These are phyloP conservation scores for Mystacornis crossleyi DNA, from an alignment of 2,113 vertebrate genomes.

Conservation along the genomic window DNA sequence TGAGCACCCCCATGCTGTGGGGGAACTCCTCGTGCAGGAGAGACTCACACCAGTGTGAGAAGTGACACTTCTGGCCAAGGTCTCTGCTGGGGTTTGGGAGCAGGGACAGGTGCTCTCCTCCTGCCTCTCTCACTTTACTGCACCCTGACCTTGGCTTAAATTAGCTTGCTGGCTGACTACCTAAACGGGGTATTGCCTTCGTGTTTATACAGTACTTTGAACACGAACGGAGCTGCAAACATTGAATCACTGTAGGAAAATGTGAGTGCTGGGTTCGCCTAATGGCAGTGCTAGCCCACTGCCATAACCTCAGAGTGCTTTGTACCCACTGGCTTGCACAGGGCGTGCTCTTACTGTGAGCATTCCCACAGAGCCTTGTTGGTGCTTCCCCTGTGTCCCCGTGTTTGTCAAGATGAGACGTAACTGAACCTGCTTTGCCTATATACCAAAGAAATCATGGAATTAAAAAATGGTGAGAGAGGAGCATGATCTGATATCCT, in stretches of 20 bases:
- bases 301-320: not conserved
- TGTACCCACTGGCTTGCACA: not conserved
- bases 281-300: not conserved
- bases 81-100: not conserved
- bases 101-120: not conserved
- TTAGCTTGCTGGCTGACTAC: not conserved
- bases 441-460: not conserved
- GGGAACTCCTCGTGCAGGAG: fast-evolving
- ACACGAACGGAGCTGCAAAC: fast-evolving
- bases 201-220: not conserved
- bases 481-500: not conserved
- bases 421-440: not conserved
- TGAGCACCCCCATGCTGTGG: not conserved
- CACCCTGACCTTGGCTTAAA: not conserved
- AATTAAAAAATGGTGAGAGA: not conserved
- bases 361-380: not conserved
- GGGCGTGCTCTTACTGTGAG: not conserved
- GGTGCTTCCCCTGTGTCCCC: not conserved
- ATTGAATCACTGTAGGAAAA: not conserved
- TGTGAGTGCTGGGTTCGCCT: not conserved
- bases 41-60: not conserved
- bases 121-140: not conserved
- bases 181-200: not conserved
- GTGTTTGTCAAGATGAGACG: not conserved
- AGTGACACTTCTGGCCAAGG: not conserved